phyloP scores from a whole-genome alignment of 2,888 invertebrate species.

The Dysmachus trigonus region DNA sequence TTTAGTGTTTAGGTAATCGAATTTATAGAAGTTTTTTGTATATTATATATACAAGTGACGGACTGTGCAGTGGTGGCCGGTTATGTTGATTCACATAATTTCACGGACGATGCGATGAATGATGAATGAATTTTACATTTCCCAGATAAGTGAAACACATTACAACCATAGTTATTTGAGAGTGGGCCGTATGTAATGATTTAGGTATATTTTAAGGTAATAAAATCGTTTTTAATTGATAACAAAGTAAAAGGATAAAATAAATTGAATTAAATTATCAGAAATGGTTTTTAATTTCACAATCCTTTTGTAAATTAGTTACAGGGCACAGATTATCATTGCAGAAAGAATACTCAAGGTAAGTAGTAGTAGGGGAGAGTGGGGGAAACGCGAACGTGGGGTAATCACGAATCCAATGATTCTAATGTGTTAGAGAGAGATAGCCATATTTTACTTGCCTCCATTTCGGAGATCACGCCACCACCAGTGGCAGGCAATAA shows the following conservation, averaged over 20 bases:
- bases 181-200: slow-evolving; percentile 29
- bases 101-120: not conserved
- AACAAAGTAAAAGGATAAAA: slow-evolving; percentile 32
- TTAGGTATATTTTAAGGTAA: slow-evolving; percentile 27
- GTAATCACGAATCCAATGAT: too few species aligned
- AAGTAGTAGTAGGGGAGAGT: too few species aligned
- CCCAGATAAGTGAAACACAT: slow-evolving; percentile 27
- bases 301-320: not conserved
- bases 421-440: too few species aligned
- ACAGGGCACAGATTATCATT: not conserved
- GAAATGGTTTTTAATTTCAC: not conserved
- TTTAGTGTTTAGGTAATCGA: slow-evolving; percentile 44
- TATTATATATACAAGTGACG: slow-evolving; percentile 38
- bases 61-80: not conserved
- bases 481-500: too few species aligned
- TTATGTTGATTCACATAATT: slow-evolving; percentile 15
- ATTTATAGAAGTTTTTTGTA: slow-evolving; percentile 45
- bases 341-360: too few species aligned
- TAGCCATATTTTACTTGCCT: too few species aligned
- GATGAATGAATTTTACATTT: slow-evolving; percentile 32
- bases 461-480: too few species aligned
- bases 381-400: too few species aligned
- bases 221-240: slow-evolving; percentile 38
- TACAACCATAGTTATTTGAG: slow-evolving; percentile 23
- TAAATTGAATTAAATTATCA: slow-evolving; percentile 21